Conservation (phyloP, 2,113 vertebrate species). For the Misgurnus anguillicaudatus region DNA sequence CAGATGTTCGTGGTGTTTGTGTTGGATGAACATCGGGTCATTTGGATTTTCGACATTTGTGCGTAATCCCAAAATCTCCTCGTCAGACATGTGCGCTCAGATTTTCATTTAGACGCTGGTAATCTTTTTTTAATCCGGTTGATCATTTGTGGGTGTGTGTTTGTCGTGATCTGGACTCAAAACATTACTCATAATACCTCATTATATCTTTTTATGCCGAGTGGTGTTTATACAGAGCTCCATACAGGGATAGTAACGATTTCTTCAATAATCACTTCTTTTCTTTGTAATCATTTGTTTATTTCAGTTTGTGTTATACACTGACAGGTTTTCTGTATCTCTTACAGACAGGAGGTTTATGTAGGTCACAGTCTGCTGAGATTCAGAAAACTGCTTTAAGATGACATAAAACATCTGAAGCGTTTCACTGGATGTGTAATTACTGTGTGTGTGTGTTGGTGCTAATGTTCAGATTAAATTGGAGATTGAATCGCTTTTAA, state of each 20-base stretch:
- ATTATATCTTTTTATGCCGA: slow-evolving; percentile 7
- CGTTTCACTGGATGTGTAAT: neutral
- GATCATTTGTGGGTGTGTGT: slow-evolving; percentile 8
- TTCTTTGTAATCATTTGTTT: too few species aligned
- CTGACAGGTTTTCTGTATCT: too few species aligned
- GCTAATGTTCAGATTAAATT: too few species aligned
- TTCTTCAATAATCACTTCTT: too few species aligned
- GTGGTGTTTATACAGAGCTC: slow-evolving; percentile 4
- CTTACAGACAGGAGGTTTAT: too few species aligned
- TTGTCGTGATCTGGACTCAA: neutral
- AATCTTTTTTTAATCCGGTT: slow-evolving; percentile 32
- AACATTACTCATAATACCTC: neutral
- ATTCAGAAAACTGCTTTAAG: too few species aligned
- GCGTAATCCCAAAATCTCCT: slow-evolving; percentile 39
- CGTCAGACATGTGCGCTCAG: neutral
- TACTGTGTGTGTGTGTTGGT: neutral
- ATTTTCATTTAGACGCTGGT: neutral
- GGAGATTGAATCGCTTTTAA: too few species aligned
- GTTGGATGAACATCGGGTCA: slow-evolving; percentile 1
- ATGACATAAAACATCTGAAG: too few species aligned
- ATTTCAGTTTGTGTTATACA: too few species aligned
- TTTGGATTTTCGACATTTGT: slow-evolving; percentile 7
- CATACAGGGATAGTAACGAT: neutral
- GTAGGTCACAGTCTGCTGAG: too few species aligned
- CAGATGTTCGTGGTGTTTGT: neutral